Evolutionary conservation across 2,797 vertebrate genomes (phyloP), one percentile per base, ranked within the genome.

Genomic region (Bradypodion ventrale): DNA sequence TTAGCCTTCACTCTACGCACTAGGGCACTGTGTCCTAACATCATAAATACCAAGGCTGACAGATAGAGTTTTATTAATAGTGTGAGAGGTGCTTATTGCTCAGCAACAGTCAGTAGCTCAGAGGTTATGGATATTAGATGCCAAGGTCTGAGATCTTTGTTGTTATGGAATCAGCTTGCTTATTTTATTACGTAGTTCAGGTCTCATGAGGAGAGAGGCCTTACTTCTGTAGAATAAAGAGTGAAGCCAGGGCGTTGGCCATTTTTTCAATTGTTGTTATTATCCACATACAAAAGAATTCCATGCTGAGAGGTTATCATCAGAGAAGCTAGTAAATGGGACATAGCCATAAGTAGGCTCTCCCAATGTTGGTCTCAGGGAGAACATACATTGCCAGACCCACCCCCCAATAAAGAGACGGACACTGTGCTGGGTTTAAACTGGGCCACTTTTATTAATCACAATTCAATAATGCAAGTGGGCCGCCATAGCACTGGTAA

Each of bases 41-140:
- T 94, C 94, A 95, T 90, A 93, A 92, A 90, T 93, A 91, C 93
- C 89, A 92, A 89, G 88, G 89, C 83, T 94, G 92, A 92, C 93
- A 94, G 92, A 95, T 75, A 94, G 91, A 87, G 85, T 87, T 88
- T 88, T 95, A 96, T 95, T 96, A 95, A 96, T 95, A 96, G 92
- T 89, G 92, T 32, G 0, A 42, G 89, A 94, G 92, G 94, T 95
- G 93, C 94, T 95, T 94, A 95, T 95, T 94, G 92, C 93, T 90
- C 90, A 94, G 91, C 87, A 95, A 94, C 93, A 91, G 92, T 94
- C 94, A 94, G 93, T 91, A 93, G 92, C 88, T 94, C 66, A 92
- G 91, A 82, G 92, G 92, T 94, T 93, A 94, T 90, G 87, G 90
- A 85, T 89, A 79, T 72, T 88, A 89, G 78, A n/a, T 93, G 92